phyloP scores from a whole-genome alignment of 2,113 vertebrate species.

The Morone chrysops region DNA sequence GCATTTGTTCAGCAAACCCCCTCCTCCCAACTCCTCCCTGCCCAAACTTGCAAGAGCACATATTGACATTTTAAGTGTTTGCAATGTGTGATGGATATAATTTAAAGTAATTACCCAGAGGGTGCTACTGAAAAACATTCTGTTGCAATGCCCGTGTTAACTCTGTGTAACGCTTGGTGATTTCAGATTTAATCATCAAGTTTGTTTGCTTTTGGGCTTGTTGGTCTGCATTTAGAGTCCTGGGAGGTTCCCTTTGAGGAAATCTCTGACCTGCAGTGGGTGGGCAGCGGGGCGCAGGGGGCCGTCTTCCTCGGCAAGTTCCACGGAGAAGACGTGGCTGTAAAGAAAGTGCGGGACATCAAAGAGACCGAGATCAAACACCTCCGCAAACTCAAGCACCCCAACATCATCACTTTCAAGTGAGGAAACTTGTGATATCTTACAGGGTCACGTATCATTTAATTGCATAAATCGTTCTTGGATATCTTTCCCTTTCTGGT shows the following conservation, averaged over 20 bases:
- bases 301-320: conserved; percentile 95
- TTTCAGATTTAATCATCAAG: background rate
- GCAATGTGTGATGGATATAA: conserved; percentile 6
- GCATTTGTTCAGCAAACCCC: conserved; percentile 26
- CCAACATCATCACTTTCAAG: conserved; percentile 99
- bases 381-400: conserved; percentile 94
- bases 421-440: conserved; percentile 77
- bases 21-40: background rate
- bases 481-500: conserved; percentile 1
- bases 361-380: conserved; percentile 97
- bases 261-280: conserved; percentile 99
- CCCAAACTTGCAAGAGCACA: conserved; percentile 22
- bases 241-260: conserved; percentile 99
- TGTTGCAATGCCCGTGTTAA: background rate
- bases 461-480: conserved; percentile 17
- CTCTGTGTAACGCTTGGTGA: background rate
- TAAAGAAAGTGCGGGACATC: conserved; percentile 95
- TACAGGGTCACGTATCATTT: background rate
- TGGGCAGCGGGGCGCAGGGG: conserved; percentile 95
- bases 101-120: conserved; percentile 10
- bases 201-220: conserved; percentile 33
- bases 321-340: conserved; percentile 94
- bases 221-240: conserved; percentile 76
- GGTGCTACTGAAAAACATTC: background rate
- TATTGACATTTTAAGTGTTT: conserved; percentile 39